Evolutionary conservation across 2,888 invertebrate species (phyloP).

Genomic region (Sinhomidia bicolor): DNA sequence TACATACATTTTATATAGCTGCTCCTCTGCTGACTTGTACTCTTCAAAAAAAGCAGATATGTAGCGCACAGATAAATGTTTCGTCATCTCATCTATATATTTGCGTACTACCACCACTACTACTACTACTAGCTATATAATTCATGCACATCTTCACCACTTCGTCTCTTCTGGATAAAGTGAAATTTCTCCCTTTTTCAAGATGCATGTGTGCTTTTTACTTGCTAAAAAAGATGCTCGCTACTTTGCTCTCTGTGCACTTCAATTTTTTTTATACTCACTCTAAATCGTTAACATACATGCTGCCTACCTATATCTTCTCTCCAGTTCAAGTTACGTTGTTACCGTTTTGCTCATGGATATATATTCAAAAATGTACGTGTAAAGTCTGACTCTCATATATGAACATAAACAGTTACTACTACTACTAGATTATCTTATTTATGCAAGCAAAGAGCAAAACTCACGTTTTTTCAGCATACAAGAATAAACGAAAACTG

Average conservation of each 20-base stretch:
- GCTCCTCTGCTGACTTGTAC: not conserved
- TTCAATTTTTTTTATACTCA: conserved; percentile 1
- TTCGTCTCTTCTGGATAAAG: conserved; percentile 1
- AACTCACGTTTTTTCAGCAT: conserved; percentile 21
- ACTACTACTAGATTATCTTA: conserved; percentile 44
- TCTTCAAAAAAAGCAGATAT: not conserved
- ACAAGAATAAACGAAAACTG: not conserved
- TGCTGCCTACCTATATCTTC: not conserved
- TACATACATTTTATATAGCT: conserved; percentile 7
- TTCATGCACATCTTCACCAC: conserved; percentile 46
- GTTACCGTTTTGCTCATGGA: conserved; percentile 46
- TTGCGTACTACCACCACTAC: not conserved
- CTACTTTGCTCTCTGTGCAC: conserved; percentile 1
- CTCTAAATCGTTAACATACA: not conserved
- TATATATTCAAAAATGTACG: too few relatives aligned
- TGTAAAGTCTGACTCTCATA: conserved; percentile 59
- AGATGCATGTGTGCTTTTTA: conserved; percentile 35
- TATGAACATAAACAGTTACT: conserved; percentile 51
- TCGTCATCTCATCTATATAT: not conserved
- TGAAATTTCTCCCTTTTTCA: conserved; percentile 22
- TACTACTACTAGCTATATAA: conserved; percentile 28
- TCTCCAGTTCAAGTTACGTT: conserved; percentile 46
- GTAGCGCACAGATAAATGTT: not conserved
- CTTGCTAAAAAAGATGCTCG: not conserved
- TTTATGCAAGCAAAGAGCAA: conserved; percentile 59